phyloP scores from a whole-genome alignment of 1,140 invertebrate species.

The Saccostrea echinata region DNA sequence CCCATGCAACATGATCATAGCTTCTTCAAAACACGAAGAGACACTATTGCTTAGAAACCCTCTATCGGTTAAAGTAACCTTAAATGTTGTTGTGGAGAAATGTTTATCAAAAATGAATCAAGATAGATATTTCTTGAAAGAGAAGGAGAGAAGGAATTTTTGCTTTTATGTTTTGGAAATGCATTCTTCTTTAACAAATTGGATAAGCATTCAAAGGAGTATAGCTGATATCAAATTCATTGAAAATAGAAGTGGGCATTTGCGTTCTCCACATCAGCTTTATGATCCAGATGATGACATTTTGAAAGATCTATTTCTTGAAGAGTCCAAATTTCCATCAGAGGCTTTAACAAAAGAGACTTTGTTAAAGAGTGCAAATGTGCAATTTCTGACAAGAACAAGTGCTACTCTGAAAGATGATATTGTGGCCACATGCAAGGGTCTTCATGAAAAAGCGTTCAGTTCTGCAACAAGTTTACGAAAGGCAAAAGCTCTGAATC shows the following conservation, averaged over 20 bases:
- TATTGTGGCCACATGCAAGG: not conserved
- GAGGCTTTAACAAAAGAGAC: too few relatives aligned
- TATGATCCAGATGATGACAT: too few relatives aligned
- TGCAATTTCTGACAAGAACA: not conserved
- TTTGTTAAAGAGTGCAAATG: too few relatives aligned
- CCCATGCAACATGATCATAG: not conserved
- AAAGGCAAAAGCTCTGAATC: not conserved
- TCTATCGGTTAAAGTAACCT: not conserved
- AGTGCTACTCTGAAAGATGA: not conserved
- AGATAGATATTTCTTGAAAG: not conserved
- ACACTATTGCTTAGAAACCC: not conserved
- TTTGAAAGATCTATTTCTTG: too few relatives aligned
- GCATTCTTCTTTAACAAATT: not conserved
- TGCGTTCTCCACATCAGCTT: too few relatives aligned
- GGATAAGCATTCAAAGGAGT: not conserved
- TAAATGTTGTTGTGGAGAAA: not conserved
- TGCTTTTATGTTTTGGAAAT: not conserved
- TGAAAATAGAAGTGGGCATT: not conserved
- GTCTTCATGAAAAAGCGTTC: not conserved
- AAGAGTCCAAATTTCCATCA: too few relatives aligned
- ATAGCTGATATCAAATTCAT: not conserved
- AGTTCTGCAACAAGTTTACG: not conserved
- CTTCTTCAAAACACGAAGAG: not conserved
- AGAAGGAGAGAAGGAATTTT: not conserved
- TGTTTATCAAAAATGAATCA: not conserved